Conservation (phyloP, 2,797 vertebrate species). For the Mormyrus hasselquistii region DNA sequence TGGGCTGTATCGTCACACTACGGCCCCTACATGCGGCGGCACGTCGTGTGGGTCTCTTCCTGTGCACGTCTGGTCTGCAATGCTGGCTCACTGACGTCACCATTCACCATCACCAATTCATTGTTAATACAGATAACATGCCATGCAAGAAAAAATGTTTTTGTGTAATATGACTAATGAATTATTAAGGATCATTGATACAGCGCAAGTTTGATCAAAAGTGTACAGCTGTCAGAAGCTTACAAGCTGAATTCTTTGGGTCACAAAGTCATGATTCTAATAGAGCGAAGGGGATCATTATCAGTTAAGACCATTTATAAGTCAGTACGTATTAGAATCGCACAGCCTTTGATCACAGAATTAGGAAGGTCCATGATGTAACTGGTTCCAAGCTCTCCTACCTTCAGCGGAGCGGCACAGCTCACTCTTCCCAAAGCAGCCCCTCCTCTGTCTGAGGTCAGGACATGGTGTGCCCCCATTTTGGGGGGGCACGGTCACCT, state of each 20-base stretch:
- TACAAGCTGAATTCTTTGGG: background rate
- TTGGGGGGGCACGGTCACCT: conserved; percentile 69
- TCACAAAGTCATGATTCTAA: background rate
- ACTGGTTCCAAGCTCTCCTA: conserved; percentile 29
- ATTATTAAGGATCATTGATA: background rate
- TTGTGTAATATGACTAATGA: background rate
- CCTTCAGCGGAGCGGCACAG: conserved; percentile 66
- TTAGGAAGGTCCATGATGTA: background rate
- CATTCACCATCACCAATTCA: background rate
- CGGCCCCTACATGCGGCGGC: background rate
- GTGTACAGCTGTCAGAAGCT: background rate
- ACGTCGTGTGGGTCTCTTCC: background rate
- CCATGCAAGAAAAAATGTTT: background rate
- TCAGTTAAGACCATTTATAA: background rate
- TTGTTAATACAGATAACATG: background rate
- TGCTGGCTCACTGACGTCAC: background rate
- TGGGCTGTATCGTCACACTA: background rate
- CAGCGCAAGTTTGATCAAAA: background rate
- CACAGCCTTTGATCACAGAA: background rate
- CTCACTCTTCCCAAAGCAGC: conserved; percentile 70
- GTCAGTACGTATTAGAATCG: background rate
- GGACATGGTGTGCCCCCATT: conserved; percentile 75
- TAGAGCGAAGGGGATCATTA: background rate
- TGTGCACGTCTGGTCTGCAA: background rate
- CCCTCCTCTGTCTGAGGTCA: conserved; percentile 75